These are phyloP conservation scores for chimpanzee (Pan troglodytes) DNA, from an alignment of 2,113 vertebrate genomes.

Conservation along the genomic window NHGRI_mPanTro3-v2.1_pri NC_072404.2:109315501-109316000, in stretches of 20 bases:
- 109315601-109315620: background rate
- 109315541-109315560: background rate
- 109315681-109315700: background rate
- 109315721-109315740: too few species aligned
- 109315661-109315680: background rate
- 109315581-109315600: background rate
- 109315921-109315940: background rate
- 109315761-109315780: background rate
- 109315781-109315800: background rate
- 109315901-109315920: background rate
- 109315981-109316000: background rate
- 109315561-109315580: background rate
- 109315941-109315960: background rate
- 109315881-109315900: accelerated
- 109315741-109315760: background rate
- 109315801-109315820: background rate
- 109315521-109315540: background rate
- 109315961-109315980: background rate
- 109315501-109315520: background rate
- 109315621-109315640: background rate
- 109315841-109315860: too few species aligned
- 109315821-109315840: background rate
- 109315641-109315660: background rate
- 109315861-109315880: background rate
- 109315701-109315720: background rate